Conservation (phyloP, 2,888 invertebrate genomes). For the Cheilosia pagana region DNA sequence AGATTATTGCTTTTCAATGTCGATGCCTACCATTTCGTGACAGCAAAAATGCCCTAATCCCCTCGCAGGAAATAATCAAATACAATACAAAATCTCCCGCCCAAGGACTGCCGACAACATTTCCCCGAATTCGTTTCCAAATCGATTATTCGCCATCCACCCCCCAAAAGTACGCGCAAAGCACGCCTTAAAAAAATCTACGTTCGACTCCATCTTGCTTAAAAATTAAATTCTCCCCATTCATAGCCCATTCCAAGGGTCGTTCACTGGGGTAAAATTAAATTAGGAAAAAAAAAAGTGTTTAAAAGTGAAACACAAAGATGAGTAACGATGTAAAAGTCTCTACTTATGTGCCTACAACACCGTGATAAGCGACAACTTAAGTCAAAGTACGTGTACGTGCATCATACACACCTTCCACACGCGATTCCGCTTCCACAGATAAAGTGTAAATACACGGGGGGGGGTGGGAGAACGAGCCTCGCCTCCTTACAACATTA, state of each 20-base stretch:
- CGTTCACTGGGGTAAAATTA: slow-evolving; percentile 57
- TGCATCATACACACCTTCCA: slow-evolving; percentile 21
- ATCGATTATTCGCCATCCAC: slow-evolving; percentile 56
- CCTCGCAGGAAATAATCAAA: slow-evolving; percentile 31
- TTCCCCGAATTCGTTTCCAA: slow-evolving; percentile 41
- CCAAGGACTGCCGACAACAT: background rate
- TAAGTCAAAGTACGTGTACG: slow-evolving; percentile 63
- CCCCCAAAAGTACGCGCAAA: slow-evolving; percentile 7
- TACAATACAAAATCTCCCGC: slow-evolving; percentile 1
- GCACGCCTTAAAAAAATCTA: background rate
- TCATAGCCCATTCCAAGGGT: slow-evolving; percentile 70
- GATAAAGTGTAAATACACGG: slow-evolving; percentile 62
- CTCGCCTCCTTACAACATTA: background rate
- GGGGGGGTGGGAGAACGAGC: slow-evolving; percentile 3
- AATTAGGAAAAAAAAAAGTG: slow-evolving; percentile 51
- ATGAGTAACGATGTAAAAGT: slow-evolving; percentile 72
- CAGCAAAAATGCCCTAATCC: slow-evolving; percentile 12
- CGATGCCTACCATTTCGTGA: slow-evolving; percentile 23
- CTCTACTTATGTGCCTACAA: slow-evolving; percentile 71
- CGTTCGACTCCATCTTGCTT: slow-evolving; percentile 45
- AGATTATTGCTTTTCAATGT: slow-evolving; percentile 3
- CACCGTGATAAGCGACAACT: slow-evolving; percentile 74
- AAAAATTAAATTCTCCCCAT: slow-evolving; percentile 72
- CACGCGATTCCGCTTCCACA: slow-evolving; percentile 51
- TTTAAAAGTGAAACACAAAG: slow-evolving; percentile 50